phyloP scores from a whole-genome alignment of 2,888 invertebrate species.

The Glaucopsyche alexis region DNA sequence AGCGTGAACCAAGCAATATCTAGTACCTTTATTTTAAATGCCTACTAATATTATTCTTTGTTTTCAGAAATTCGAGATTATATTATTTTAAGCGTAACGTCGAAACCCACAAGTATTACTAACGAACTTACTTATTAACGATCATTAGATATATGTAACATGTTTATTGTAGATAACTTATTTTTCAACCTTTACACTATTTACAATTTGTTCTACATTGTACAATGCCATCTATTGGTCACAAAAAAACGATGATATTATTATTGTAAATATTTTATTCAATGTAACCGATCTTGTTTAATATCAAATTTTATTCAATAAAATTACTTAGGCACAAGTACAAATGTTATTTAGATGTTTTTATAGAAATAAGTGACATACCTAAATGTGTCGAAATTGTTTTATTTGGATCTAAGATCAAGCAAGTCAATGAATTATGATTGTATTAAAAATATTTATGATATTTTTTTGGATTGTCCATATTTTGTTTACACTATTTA shows the following conservation, averaged over 20 bases:
- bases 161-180: conserved; percentile 27
- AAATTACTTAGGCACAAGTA: conserved; percentile 19
- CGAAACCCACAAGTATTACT: conserved; percentile 31
- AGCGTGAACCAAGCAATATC: too few relatives aligned
- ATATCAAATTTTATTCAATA: not conserved
- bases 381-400: conserved; percentile 1
- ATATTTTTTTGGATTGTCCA: not conserved
- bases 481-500: conserved; percentile 18
- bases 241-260: conserved; percentile 1
- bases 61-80: conserved; percentile 14
- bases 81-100: conserved; percentile 26
- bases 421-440: conserved; percentile 9
- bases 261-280: conserved; percentile 29
- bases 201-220: conserved; percentile 15
- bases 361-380: not conserved
- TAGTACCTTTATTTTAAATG: too few relatives aligned
- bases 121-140: conserved; percentile 27
- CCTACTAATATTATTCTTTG: not conserved
- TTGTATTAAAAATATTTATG: not conserved
- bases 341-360: conserved; percentile 12
- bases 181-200: conserved; percentile 24
- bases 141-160: conserved; percentile 20
- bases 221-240: conserved; percentile 23
- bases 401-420: conserved; percentile 21
- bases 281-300: not conserved